Conservation (phyloP, 2,888 invertebrate genomes). For the Drosophila fungiperda region DNA sequence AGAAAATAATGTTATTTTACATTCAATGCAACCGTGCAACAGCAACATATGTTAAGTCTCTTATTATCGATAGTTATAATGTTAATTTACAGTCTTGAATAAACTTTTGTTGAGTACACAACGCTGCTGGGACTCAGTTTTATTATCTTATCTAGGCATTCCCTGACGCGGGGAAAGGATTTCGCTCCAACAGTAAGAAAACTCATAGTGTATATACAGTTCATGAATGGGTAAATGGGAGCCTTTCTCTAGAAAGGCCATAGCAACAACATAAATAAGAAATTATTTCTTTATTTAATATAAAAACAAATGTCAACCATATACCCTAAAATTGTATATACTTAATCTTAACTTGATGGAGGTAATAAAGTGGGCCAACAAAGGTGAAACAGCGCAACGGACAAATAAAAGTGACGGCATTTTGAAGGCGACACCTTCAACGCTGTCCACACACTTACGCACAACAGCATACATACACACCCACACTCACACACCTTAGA, state of each 20-base stretch:
- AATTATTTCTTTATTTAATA: background rate
- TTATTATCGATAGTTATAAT: too few species aligned
- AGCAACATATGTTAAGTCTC: too few species aligned
- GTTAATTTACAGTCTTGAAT: too few species aligned
- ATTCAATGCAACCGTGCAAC: too few species aligned
- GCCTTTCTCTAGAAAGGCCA: background rate
- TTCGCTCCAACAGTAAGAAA: background rate
- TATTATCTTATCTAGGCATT: too few species aligned
- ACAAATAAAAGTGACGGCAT: conserved; percentile 14
- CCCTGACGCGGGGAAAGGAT: too few species aligned
- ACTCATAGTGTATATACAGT: background rate
- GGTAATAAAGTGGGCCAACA: conserved; percentile 18
- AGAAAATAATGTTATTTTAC: too few species aligned
- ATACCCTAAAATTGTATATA: too few species aligned
- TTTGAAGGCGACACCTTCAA: conserved; percentile 9
- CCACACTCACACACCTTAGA: conserved; percentile 16
- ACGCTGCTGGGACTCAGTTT: too few species aligned
- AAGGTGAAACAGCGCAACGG: conserved; percentile 18
- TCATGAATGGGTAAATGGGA: background rate
- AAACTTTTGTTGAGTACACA: too few species aligned
- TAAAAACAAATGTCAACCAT: conserved; percentile 4
- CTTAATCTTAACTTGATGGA: too few species aligned
- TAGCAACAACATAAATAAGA: background rate
- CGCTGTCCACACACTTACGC: conserved; percentile 3
- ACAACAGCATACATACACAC: conserved; percentile 3